phyloP scores from a whole-genome alignment of 1,140 invertebrate species.

The Drosophila nigrodunni region DNA sequence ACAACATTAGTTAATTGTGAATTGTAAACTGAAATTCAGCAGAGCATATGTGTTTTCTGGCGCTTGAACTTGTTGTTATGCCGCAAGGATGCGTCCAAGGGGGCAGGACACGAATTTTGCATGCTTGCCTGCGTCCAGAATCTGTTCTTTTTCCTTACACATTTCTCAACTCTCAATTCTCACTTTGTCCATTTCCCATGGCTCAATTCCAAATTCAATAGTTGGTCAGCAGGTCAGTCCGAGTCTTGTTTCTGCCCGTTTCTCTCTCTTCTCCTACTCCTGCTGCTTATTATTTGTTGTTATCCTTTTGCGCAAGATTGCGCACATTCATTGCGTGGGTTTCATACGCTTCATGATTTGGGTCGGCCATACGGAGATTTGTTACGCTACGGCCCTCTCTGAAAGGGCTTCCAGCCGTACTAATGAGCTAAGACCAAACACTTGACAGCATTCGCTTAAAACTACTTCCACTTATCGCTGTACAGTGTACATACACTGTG shows the following conservation, averaged over 20 bases:
- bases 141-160: slow-evolving; percentile 1
- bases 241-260: slow-evolving; percentile 14
- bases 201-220: slow-evolving; percentile 4
- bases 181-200: slow-evolving; percentile 34
- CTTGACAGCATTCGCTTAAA: slow-evolving; percentile 16
- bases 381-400: slow-evolving; percentile 29
- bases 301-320: slow-evolving; percentile 82
- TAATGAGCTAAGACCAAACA: slow-evolving; percentile 41
- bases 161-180: slow-evolving; percentile 57
- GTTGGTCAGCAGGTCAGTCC: slow-evolving; percentile 62
- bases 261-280: neutral
- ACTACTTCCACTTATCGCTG: slow-evolving; percentile 8
- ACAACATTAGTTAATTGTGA: slow-evolving; percentile 49
- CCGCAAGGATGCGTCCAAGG: slow-evolving; percentile 26
- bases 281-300: slow-evolving; percentile 60
- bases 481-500: neutral
- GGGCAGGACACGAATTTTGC: slow-evolving; percentile 67
- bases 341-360: slow-evolving; percentile 61
- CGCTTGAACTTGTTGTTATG: slow-evolving; percentile 61
- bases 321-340: slow-evolving; percentile 69
- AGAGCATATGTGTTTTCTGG: slow-evolving; percentile 66
- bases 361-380: slow-evolving; percentile 45
- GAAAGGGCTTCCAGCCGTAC: slow-evolving; percentile 32
- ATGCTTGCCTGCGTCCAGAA: slow-evolving; percentile 59
- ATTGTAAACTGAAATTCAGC: slow-evolving; percentile 63